phyloP scores from a whole-genome alignment of 2,797 vertebrate species.

The Platyrinchus mystaceus region DNA sequence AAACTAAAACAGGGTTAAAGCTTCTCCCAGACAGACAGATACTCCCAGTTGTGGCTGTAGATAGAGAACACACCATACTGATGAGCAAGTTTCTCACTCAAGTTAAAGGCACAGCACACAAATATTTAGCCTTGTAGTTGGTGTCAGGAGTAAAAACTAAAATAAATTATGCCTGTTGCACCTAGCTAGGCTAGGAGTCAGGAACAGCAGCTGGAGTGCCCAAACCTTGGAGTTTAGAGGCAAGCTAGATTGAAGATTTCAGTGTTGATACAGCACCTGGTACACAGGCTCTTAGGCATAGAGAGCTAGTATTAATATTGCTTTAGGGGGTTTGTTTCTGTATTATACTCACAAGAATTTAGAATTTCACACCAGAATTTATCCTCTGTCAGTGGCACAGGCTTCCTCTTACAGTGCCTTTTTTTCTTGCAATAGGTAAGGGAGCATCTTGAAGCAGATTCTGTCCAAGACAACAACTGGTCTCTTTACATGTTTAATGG shows the following conservation, averaged over 20 bases:
- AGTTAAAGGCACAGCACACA: neutral
- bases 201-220: neutral
- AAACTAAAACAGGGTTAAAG: neutral
- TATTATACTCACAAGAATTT: neutral
- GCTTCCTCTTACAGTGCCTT: neutral
- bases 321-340: neutral
- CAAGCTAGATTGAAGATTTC: neutral
- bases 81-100: neutral
- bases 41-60: neutral
- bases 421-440: slow-evolving; percentile 72
- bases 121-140: neutral
- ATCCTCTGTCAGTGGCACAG: neutral
- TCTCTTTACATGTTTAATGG: slow-evolving; percentile 82
- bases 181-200: neutral
- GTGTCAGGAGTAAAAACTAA: neutral
- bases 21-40: neutral
- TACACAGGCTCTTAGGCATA: neutral
- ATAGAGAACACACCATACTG: neutral
- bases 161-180: neutral
- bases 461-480: slow-evolving; percentile 64
- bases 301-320: neutral
- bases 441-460: slow-evolving; percentile 68
- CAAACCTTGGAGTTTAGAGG: neutral
- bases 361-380: neutral
- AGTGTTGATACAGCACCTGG: neutral